Evolutionary conservation across 2,113 vertebrate genomes (phyloP).

Genomic region (Sylvia atricapilla): DNA sequence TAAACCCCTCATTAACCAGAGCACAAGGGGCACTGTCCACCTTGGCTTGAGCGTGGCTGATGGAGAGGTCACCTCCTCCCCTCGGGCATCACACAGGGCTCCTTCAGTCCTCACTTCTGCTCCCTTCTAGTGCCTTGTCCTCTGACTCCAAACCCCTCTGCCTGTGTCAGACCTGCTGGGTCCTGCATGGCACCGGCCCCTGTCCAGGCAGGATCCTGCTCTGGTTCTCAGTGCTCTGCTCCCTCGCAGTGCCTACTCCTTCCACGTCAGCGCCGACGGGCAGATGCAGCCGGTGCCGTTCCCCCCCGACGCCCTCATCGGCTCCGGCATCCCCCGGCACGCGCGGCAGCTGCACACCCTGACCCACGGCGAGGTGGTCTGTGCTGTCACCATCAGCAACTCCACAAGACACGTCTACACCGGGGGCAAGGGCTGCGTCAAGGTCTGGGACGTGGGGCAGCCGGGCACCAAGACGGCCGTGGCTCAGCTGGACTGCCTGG

Average conservation of each 20-base stretch:
- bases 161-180: neutral
- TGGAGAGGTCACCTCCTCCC: neutral
- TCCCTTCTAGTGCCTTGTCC: neutral
- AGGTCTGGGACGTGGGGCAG: constrained; percentile 90
- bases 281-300: constrained; percentile 94
- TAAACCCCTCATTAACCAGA: neutral
- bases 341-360: constrained; percentile 86
- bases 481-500: constrained; percentile 87
- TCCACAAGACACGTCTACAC: constrained; percentile 89
- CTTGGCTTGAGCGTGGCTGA: fast-evolving
- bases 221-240: neutral
- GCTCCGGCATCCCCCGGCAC: constrained; percentile 82
- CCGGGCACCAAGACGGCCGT: constrained; percentile 86
- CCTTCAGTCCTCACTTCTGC: neutral
- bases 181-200: fast-evolving
- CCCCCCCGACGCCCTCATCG: constrained; percentile 81
- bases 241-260: neutral
- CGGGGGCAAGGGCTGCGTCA: constrained; percentile 88
- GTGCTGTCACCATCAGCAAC: constrained; percentile 89
- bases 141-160: neutral
- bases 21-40: neutral
- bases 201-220: neutral
- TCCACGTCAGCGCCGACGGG: constrained; percentile 82
- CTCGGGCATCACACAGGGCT: fast-evolving
- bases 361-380: constrained; percentile 89